Conservation (phyloP, 2,888 invertebrate species). For the Galerucella nymphaeae region DNA sequence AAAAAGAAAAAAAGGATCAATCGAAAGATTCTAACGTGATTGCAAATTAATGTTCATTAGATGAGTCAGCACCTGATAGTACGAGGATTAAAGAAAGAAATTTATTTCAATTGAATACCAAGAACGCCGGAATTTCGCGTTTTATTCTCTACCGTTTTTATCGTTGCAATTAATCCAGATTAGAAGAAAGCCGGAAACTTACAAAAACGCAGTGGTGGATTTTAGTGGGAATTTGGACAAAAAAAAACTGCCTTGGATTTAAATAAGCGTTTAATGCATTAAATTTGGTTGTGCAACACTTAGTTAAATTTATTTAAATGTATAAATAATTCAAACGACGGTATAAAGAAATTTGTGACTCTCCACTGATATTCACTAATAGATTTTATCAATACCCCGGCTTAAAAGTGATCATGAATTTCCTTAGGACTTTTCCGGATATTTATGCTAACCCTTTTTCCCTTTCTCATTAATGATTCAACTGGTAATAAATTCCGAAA, state of each 20-base stretch:
- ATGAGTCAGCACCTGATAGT: conserved; percentile 43
- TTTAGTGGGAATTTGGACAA: background rate
- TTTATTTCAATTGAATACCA: conserved; percentile 36
- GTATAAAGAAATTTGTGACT: background rate
- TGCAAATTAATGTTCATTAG: conserved; percentile 43
- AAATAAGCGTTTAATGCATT: background rate
- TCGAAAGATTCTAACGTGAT: conserved; percentile 36
- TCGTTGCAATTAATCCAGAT: conserved; percentile 2
- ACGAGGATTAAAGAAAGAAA: conserved; percentile 32
- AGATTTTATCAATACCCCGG: background rate
- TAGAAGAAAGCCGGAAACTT: background rate
- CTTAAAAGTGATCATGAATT: background rate
- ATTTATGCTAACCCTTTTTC: background rate
- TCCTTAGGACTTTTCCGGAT: background rate
- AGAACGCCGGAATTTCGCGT: conserved; percentile 26
- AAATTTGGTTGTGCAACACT: background rate
- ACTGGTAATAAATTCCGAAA: background rate
- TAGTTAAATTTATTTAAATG: too few relatives aligned
- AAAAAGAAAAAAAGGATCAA: conserved; percentile 31
- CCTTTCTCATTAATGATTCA: background rate
- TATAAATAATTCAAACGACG: too few relatives aligned
- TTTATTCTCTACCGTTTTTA: conserved; percentile 5
- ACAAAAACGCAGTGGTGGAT: conserved; percentile 3
- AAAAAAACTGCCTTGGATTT: background rate
- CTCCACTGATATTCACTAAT: background rate